Conservation (phyloP, 2,113 vertebrate genomes). For the Phodopus roborovskii region DNA sequence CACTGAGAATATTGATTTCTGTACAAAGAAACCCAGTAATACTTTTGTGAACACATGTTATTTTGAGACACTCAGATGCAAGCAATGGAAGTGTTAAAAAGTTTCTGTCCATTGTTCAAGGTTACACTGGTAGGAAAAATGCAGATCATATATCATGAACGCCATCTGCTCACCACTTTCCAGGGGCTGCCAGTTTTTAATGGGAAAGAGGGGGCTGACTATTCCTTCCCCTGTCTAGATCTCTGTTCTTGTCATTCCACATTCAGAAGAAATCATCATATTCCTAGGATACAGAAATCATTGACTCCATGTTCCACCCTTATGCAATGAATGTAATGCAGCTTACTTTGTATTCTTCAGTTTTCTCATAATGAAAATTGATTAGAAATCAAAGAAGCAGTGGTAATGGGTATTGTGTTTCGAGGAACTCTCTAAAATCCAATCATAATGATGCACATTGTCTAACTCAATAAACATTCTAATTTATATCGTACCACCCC, state of each 20-base stretch:
- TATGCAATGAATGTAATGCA: neutral
- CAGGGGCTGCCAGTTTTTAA: neutral
- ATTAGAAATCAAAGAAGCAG: neutral
- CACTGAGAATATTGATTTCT: neutral
- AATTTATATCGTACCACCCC: neutral
- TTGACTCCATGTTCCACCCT: neutral
- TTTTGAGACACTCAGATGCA: neutral
- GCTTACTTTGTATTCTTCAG: neutral
- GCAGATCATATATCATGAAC: neutral
- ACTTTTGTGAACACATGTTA: neutral
- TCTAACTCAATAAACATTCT: neutral
- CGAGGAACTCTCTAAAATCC: neutral
- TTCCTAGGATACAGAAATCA: neutral
- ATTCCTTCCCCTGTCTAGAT: neutral
- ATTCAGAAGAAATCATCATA: neutral
- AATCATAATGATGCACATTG: neutral
- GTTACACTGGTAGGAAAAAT: neutral
- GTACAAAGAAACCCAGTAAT: neutral
- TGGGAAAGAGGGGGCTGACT: neutral
- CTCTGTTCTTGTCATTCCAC: neutral
- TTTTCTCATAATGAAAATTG: constrained; percentile 36
- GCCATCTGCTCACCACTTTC: neutral
- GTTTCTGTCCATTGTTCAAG: neutral
- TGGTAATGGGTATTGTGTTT: neutral
- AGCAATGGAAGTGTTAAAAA: neutral